Conservation (phyloP, 2,113 vertebrate genomes). For the Nothocercus julius region DNA sequence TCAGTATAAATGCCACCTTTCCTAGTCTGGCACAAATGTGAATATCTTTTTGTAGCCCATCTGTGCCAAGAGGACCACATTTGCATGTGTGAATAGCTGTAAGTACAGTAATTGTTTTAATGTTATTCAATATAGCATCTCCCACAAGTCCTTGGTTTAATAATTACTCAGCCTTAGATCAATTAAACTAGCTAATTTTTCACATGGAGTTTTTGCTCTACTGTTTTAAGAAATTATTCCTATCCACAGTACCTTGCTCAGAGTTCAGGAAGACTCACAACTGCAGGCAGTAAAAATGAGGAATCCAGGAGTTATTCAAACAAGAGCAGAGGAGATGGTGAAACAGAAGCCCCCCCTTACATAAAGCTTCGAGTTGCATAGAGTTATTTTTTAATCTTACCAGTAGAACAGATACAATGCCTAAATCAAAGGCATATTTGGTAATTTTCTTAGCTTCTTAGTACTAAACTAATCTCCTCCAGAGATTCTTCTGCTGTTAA, state of each 20-base stretch:
- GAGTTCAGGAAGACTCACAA: neutral
- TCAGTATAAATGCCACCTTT: neutral
- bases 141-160: neutral
- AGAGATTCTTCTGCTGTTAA: neutral
- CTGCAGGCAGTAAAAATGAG: neutral
- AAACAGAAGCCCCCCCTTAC: neutral
- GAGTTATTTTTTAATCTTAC: neutral
- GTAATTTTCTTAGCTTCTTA: neutral
- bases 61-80: neutral
- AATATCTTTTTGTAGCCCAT: neutral
- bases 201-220: neutral
- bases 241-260: neutral
- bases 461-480: neutral
- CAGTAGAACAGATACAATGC: neutral
- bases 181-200: neutral
- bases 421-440: neutral
- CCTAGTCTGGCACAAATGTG: neutral
- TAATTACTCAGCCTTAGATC: neutral
- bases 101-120: constrained; percentile 1
- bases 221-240: neutral
- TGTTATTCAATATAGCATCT: neutral
- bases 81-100: neutral
- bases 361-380: neutral
- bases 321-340: neutral
- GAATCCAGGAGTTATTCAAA: neutral